Conservation (phyloP, 2,797 vertebrate species). For the Triplophysa bombifrons region DNA sequence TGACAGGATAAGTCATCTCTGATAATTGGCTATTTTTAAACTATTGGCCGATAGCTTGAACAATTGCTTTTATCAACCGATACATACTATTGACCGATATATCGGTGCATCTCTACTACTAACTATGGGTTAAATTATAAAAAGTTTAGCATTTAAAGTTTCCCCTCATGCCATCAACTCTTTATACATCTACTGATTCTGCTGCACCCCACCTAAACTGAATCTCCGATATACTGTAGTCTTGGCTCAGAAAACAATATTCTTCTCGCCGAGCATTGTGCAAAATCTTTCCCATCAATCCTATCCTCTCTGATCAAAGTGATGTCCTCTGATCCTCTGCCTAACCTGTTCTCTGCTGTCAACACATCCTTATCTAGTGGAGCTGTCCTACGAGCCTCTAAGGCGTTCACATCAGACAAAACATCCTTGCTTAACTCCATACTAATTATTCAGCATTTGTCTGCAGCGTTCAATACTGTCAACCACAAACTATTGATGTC, state of each 20-base stretch:
- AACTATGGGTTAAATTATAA: too few relatives aligned
- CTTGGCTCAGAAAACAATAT: not conserved
- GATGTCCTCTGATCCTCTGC: conserved; percentile 8
- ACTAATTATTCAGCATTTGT: conserved; percentile 6
- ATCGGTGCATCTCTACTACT: not conserved
- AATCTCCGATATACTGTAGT: not conserved
- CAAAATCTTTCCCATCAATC: not conserved
- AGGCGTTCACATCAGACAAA: conserved; percentile 18
- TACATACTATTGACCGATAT: too few relatives aligned
- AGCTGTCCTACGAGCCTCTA: not conserved
- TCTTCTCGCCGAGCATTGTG: not conserved
- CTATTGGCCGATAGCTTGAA: too few relatives aligned
- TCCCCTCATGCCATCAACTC: not conserved
- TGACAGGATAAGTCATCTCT: too few relatives aligned
- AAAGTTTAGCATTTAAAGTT: too few relatives aligned
- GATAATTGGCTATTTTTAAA: too few relatives aligned
- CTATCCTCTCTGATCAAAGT: conserved; percentile 3
- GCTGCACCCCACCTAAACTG: not conserved
- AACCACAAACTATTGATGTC: conserved; percentile 16
- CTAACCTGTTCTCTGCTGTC: not conserved
- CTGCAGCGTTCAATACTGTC: not conserved
- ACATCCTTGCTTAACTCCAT: conserved; percentile 4
- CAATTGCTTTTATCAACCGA: too few relatives aligned
- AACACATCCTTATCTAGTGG: not conserved
- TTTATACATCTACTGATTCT: not conserved